These are phyloP conservation scores for Prosapia bicincta DNA, from an alignment of 2,888 invertebrate species.

Conservation along the genomic window DNA sequence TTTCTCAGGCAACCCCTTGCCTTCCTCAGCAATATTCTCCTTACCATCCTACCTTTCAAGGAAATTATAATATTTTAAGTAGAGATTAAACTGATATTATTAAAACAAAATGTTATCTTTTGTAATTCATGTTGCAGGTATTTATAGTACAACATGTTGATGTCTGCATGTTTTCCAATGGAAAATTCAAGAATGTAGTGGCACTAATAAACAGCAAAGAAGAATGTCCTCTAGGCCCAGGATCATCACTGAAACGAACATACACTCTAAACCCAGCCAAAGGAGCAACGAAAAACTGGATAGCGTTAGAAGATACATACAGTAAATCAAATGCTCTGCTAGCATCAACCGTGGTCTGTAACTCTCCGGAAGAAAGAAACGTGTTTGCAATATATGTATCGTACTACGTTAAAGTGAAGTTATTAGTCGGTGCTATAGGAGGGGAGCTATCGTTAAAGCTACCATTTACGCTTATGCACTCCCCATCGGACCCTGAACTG, in stretches of 20 bases:
- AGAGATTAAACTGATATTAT: background rate
- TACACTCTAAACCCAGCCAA: constrained; percentile 67
- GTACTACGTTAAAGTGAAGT: constrained; percentile 85
- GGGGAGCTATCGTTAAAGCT: constrained; percentile 75
- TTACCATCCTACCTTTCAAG: background rate
- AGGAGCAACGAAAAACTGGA: constrained; percentile 86
- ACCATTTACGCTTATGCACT: constrained; percentile 76
- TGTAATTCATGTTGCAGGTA: constrained; percentile 53
- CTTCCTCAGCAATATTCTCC: no score
- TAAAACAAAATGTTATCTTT: background rate
- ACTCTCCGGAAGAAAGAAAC: constrained; percentile 70
- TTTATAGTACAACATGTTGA: constrained; percentile 86
- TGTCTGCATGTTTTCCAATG: constrained; percentile 93
- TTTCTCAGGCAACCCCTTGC: no score
- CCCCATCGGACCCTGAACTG: constrained; percentile 58
- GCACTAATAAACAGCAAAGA: constrained; percentile 61
- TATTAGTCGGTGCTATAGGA: constrained; percentile 75
- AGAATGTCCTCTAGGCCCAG: constrained; percentile 62
- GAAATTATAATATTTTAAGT: background rate
- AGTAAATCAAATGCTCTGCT: constrained; percentile 58
- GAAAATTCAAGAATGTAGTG: constrained; percentile 91
- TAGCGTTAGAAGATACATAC: constrained; percentile 82
- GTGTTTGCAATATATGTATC: constrained; percentile 89
- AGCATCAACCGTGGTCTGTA: constrained; percentile 55
- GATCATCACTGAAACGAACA: constrained; percentile 55